phyloP scores from a whole-genome alignment of 2,797 vertebrate genomes.

The Danio aesculapii region DNA sequence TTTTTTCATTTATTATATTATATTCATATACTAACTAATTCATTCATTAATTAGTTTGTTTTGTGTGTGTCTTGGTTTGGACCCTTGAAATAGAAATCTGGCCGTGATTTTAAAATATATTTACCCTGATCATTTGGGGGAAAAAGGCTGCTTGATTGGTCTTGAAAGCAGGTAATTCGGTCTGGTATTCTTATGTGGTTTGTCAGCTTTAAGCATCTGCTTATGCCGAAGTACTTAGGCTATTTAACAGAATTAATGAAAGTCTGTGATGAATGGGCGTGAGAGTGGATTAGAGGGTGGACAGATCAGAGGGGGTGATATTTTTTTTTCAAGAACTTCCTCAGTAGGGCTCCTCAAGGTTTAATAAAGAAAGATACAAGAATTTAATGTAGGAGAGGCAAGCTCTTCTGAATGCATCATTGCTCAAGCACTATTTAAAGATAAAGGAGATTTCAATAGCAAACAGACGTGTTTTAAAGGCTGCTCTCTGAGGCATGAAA shows the following conservation, averaged over 20 bases:
- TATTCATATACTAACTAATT: no score
- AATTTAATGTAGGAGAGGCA: slow-evolving; percentile 19
- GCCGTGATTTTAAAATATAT: not conserved
- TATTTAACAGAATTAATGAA: slow-evolving; percentile 42
- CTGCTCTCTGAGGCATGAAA: slow-evolving; percentile 49
- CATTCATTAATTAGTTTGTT: not conserved
- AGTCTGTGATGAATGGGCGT: slow-evolving; percentile 6
- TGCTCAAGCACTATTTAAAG: slow-evolving; percentile 48
- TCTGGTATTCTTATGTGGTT: slow-evolving; percentile 8
- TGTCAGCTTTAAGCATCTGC: slow-evolving; percentile 26
- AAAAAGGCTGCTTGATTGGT: slow-evolving; percentile 1
- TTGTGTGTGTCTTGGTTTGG: no score
- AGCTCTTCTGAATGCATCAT: slow-evolving; percentile 40
- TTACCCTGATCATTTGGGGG: not conserved
- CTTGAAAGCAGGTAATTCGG: slow-evolving; percentile 1
- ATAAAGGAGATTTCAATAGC: slow-evolving; percentile 52
- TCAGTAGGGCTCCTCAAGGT: slow-evolving; percentile 9
- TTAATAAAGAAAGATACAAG: slow-evolving; percentile 41
- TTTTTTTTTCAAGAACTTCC: slow-evolving; percentile 29
- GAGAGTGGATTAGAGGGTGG: slow-evolving; percentile 34
- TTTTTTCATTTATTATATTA: not conserved
- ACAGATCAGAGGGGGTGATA: slow-evolving; percentile 29
- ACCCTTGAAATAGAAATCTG: not conserved
- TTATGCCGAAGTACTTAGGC: slow-evolving; percentile 1
- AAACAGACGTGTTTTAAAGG: slow-evolving; percentile 45